A percentile compares a stretch with the other conserved stretches of the same genome.
Evolutionary conservation across 2,888 invertebrate genomes (phyloP).

Genomic region (Acrobeloides nanus): DNA sequence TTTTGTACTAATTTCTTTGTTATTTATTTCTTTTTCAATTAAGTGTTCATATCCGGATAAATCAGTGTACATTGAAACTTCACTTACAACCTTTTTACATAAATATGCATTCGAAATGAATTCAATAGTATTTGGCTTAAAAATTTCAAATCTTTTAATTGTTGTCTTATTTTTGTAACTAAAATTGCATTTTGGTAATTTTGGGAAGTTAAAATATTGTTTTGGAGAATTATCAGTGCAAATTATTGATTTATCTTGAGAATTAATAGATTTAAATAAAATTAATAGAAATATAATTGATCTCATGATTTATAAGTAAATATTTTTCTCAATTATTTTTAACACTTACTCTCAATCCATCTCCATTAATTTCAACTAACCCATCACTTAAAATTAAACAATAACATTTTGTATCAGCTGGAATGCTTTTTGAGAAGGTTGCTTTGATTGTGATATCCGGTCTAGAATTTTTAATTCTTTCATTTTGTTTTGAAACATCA

Average conservation of each 20-base stretch:
- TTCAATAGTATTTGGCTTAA: constrained; percentile 13
- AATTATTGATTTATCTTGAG: constrained; percentile 1
- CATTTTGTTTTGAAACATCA: constrained; percentile 31
- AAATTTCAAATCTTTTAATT: constrained; percentile 10
- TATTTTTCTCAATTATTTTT: constrained; percentile 10
- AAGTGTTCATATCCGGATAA: constrained; percentile 6
- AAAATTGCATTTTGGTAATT: constrained; percentile 2
- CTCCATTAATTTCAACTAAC: constrained; percentile 24
- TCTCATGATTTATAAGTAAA: constrained; percentile 1
- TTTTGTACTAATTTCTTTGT: constrained; percentile 17
- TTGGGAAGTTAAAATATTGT: constrained; percentile 7
- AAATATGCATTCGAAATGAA: constrained; percentile 9
- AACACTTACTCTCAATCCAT: constrained; percentile 23
- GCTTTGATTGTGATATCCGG: constrained; percentile 34
- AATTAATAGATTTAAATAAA: constrained; percentile 6
- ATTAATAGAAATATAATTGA: constrained; percentile 3
- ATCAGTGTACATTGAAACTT: constrained; percentile 10
- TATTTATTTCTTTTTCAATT: constrained; percentile 26
- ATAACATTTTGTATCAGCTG: constrained; percentile 27
- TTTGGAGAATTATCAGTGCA: constrained; percentile 9
- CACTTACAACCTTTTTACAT: constrained; percentile 12
- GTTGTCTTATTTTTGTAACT: constrained; percentile 10
- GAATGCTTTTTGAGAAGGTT: constrained; percentile 22
- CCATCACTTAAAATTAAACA: constrained; percentile 24
- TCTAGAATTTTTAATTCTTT: constrained; percentile 29